Evolutionary conservation across 2,797 vertebrate genomes (phyloP), one percentile per base, ranked within the genome.

Genomic region (Anolis apletophallus): DNA sequence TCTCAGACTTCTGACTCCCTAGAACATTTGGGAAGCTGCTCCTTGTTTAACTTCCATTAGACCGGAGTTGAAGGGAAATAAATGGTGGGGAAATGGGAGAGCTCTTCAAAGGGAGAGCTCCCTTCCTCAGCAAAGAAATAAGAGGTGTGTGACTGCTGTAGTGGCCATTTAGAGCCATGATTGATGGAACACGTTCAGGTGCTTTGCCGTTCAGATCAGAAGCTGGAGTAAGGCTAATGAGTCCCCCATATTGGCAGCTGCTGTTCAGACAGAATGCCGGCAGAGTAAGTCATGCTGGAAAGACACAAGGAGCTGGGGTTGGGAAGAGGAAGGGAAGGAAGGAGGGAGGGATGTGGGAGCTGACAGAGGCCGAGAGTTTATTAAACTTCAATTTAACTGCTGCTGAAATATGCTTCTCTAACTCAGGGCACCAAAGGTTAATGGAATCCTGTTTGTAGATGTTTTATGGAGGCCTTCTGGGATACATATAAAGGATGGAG

Each of bases 391-490:
- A 21, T 89, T 93, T 90, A 89, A 80, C 68, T 82, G 64, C 59
- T 88, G 87, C 75, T 93, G 92, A 92, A 93, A 89, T 87, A 87
- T 3, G 46, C 82, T 87, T 21, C 84, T 91, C 61, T 90, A 74
- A 85, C 5, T 1, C 85, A 77, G 88, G 87, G 91, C 84, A 91
- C 84, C 84, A 90, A 87, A 92, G 89, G 88, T 91, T 93, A 91
- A 92, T 0, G 0, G 88, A 81, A 82, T 32, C 85, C 79, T 88
- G 92, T 85, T 81, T 86, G 87, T 21, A 86, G 87, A 81, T 4
- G 0, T 90, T 93, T 94, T 91, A 92, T 84, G 87, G 83, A 34
- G 5, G 86, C 91, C 92, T 94, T 93, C 80, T 77, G 92, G 92
- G 87, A 91, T 86, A 81, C n/a, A 40, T 88, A 80, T 73, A 89